phyloP scores from a whole-genome alignment of 2,888 invertebrate genomes.

The Eilema depressum region DNA sequence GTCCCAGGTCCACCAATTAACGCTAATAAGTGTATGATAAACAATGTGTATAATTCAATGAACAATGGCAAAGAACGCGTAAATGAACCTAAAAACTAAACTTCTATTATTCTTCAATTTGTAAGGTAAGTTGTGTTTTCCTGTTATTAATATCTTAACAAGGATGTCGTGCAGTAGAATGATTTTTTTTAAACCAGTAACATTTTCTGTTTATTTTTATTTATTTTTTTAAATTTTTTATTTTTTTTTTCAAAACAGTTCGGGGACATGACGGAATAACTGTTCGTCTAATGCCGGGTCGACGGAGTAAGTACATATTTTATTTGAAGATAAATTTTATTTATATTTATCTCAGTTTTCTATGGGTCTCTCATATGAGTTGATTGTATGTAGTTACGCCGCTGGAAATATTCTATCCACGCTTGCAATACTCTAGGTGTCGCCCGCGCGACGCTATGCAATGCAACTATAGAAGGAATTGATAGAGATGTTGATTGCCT shows the following conservation, averaged over 20 bases:
- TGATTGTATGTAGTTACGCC: too few species aligned
- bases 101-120: conserved; percentile 10
- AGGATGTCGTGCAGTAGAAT: conserved; percentile 69
- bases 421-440: too few species aligned
- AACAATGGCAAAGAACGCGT: conserved; percentile 33
- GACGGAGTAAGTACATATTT: conserved; percentile 79
- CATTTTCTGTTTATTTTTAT: conserved; percentile 17
- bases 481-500: too few species aligned
- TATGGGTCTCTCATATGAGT: too few species aligned
- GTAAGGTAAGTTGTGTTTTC: conserved; percentile 63
- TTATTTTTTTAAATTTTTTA: conserved; percentile 6
- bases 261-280: conserved; percentile 83
- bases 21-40: neutral
- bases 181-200: conserved; percentile 52
- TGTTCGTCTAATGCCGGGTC: conserved; percentile 83
- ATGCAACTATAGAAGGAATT: too few species aligned
- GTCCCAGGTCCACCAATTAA: neutral
- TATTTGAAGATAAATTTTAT: conserved; percentile 24
- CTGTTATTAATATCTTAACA: conserved; percentile 60
- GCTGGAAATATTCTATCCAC: too few species aligned
- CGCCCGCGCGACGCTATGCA: too few species aligned
- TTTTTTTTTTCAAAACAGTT: conserved; percentile 70
- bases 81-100: conserved; percentile 49
- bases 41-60: neutral
- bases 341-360: neutral